Percentiles rank a stretch among this genome's conserved stretches.
phyloP scores from a whole-genome alignment of 2,888 invertebrate genomes.

The Arenicola marina region DNA sequence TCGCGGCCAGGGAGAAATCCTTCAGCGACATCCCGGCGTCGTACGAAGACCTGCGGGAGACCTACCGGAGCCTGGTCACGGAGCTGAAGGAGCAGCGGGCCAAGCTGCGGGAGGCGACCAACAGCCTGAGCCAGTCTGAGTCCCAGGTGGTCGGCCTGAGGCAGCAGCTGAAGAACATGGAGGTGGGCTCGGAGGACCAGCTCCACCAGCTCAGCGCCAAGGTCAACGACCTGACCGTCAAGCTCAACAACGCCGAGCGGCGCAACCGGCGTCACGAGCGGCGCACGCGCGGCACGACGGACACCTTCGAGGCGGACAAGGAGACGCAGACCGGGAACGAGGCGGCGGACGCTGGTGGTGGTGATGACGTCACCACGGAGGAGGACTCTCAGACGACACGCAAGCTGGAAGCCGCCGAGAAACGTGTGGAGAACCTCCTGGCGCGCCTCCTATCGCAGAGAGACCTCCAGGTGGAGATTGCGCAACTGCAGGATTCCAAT shows the following conservation, averaged over 20 bases:
- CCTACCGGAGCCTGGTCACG: not conserved
- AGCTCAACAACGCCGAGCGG: conserved; percentile 75
- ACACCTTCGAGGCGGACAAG: not conserved
- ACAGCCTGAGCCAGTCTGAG: conserved; percentile 32
- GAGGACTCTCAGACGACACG: not conserved
- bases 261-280: conserved; percentile 83
- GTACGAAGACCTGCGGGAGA: not conserved
- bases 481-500: too few relatives aligned
- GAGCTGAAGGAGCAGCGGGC: conserved; percentile 4
- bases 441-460: not conserved
- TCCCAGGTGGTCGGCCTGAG: conserved; percentile 38
- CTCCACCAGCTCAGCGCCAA: conserved; percentile 80
- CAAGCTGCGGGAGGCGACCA: not conserved
- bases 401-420: not conserved
- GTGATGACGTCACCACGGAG: not conserved
- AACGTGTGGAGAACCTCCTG: not conserved
- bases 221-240: conserved; percentile 80
- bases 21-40: not conserved
- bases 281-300: conserved; percentile 61
- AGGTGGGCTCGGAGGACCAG: conserved; percentile 68
- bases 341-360: not conserved
- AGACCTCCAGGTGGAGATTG: not conserved
- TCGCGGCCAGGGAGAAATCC: too few relatives aligned
- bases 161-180: conserved; percentile 66
- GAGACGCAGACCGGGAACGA: not conserved